These are phyloP conservation scores for Orthosia gothica DNA, from an alignment of 2,888 invertebrate species.

Conservation along the genomic window DNA sequence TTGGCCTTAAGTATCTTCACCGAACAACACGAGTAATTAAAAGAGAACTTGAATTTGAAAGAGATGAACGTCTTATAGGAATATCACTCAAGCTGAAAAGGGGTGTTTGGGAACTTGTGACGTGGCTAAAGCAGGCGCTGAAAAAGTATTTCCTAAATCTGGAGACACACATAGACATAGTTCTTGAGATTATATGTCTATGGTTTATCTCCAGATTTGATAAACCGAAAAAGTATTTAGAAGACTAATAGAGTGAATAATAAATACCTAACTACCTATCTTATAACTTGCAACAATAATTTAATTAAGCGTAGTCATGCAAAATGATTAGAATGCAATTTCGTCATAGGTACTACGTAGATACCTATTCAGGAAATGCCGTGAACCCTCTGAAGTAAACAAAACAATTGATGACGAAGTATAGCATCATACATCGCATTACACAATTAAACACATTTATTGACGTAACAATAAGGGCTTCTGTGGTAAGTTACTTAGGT, in stretches of 20 bases:
- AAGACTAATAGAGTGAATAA: background rate
- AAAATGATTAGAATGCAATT: slow-evolving; percentile 19
- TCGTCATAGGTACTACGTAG: slow-evolving; percentile 5
- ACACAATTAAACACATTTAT: slow-evolving; percentile 36
- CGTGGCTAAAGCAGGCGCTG: background rate
- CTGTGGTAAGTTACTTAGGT: slow-evolving; percentile 9
- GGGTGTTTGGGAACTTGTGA: background rate
- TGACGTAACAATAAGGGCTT: slow-evolving; percentile 47
- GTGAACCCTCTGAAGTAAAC: slow-evolving; percentile 30
- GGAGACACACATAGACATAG: too few species aligned
- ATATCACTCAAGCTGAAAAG: background rate
- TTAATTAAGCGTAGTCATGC: background rate
- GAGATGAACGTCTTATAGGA: too few species aligned
- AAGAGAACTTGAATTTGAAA: too few species aligned
- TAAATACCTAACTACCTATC: background rate
- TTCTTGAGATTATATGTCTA: too few species aligned
- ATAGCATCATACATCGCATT: slow-evolving; percentile 14
- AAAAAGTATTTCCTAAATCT: background rate
- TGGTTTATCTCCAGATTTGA: too few species aligned
- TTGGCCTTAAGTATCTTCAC: background rate
- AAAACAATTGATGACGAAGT: slow-evolving; percentile 43
- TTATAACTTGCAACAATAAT: background rate
- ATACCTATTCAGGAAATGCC: slow-evolving; percentile 26
- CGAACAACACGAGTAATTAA: too few species aligned
- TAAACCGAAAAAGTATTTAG: too few species aligned